Conservation (phyloP, 2,113 vertebrate species). For the Merops nubicus region DNA sequence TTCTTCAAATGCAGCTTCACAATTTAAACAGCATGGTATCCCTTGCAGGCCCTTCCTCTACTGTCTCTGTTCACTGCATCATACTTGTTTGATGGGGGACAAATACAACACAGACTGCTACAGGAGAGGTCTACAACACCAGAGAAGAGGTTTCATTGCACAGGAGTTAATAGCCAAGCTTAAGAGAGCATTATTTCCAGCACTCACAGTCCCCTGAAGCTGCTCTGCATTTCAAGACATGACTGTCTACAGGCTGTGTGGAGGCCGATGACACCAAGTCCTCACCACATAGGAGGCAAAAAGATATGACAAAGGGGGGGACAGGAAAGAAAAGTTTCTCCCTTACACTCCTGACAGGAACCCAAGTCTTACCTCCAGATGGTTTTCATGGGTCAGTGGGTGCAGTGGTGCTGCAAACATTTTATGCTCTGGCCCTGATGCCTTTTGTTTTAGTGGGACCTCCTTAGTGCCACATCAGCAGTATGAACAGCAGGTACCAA, state of each 20-base stretch:
- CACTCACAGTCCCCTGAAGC: neutral
- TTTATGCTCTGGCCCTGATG: neutral
- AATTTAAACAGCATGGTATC: neutral
- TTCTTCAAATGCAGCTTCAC: neutral
- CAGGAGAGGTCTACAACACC: neutral
- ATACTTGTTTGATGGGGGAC: neutral
- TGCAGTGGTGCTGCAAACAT: neutral
- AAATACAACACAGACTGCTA: neutral
- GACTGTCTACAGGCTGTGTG: neutral
- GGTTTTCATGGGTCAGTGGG: neutral
- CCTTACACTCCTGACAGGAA: fast-evolving
- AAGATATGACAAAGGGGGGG: too few species aligned
- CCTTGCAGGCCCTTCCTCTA: neutral
- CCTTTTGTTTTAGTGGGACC: neutral
- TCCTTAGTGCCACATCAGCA: neutral
- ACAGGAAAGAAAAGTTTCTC: neutral
- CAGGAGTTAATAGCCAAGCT: neutral
- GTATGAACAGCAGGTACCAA: neutral
- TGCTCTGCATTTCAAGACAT: neutral
- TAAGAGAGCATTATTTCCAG: neutral
- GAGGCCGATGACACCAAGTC: fast-evolving
- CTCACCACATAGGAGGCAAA: neutral
- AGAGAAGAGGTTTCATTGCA: neutral
- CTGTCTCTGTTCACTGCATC: neutral
- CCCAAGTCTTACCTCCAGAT: neutral